Percentiles rank a stretch among this genome's conserved stretches.
Conservation (phyloP, 37 sponge, comb jelly and placozoan genomes). For the Halichondria panicea region DNA sequence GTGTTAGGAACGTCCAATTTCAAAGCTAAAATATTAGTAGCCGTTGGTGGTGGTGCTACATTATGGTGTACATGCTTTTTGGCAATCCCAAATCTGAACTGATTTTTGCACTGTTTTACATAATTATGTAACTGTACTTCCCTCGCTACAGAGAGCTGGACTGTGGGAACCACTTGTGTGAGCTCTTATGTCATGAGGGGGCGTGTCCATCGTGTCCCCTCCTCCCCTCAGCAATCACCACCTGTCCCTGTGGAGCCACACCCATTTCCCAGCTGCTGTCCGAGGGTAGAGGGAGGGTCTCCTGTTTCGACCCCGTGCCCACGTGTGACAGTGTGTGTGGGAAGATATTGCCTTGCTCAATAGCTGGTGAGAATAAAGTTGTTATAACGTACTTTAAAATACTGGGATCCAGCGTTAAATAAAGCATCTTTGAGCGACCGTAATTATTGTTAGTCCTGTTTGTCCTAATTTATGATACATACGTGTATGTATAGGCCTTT, state of each 20-base stretch:
- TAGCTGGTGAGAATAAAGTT: constrained; percentile 21
- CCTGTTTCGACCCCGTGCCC: constrained; percentile 91
- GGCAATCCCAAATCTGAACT: too few relatives aligned
- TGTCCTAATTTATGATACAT: too few relatives aligned
- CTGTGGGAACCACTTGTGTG: constrained; percentile 94
- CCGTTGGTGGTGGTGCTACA: too few relatives aligned
- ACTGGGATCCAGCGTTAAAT: too few relatives aligned
- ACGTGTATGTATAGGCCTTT: too few relatives aligned
- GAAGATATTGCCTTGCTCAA: constrained; percentile 63
- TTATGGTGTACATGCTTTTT: too few relatives aligned
- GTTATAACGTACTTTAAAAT: too few relatives aligned
- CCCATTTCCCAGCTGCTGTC: constrained; percentile 44
- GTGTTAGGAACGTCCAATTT: too few relatives aligned
- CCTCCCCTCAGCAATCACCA: constrained; percentile 52
- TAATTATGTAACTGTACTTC: neutral
- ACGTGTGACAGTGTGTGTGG: constrained; percentile 77
- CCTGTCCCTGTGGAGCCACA: constrained; percentile 90
- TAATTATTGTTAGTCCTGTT: too few relatives aligned
- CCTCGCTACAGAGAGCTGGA: constrained; percentile 46
- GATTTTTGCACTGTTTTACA: too few relatives aligned
- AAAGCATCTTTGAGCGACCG: too few relatives aligned
- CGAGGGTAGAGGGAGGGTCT: constrained; percentile 45
- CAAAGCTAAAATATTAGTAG: too few relatives aligned
- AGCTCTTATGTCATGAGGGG: constrained; percentile 71
- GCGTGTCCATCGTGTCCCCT: constrained; percentile 76